Evolutionary conservation across 1,140 invertebrate species (phyloP).

Genomic region (Epicauta chinensis): DNA sequence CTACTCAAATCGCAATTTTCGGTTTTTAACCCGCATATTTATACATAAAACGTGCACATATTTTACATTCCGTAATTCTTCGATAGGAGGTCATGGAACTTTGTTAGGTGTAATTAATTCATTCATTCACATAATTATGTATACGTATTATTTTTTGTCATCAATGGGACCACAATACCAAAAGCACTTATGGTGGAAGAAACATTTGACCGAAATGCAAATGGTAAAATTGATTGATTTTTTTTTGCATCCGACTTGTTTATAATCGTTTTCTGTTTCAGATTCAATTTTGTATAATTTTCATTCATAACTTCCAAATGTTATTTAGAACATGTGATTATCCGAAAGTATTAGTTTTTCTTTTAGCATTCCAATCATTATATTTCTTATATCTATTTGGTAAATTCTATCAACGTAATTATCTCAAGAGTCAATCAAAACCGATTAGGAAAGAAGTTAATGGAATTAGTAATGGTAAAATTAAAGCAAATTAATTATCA

Average conservation of each 20-base stretch:
- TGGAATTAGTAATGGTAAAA: neutral
- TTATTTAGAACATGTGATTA: slow-evolving; percentile 59
- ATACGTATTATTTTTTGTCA: slow-evolving; percentile 75
- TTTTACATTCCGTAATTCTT: too few species aligned
- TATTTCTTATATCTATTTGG: slow-evolving; percentile 81
- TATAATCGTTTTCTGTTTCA: slow-evolving; percentile 46
- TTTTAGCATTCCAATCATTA: slow-evolving; percentile 66
- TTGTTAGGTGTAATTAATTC: slow-evolving; percentile 80
- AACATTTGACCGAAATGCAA: slow-evolving; percentile 78
- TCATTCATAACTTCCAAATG: slow-evolving; percentile 62
- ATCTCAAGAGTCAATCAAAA: slow-evolving; percentile 36
- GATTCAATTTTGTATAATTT: slow-evolving; percentile 76
- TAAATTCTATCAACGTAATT: slow-evolving; percentile 73
- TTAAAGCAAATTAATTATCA: neutral
- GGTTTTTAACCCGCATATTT: too few species aligned
- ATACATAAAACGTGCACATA: too few species aligned
- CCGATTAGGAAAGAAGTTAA: slow-evolving; percentile 1
- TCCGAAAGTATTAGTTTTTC: slow-evolving; percentile 57
- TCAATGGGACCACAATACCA: slow-evolving; percentile 75
- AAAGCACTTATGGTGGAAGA: slow-evolving; percentile 91
- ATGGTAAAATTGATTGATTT: slow-evolving; percentile 47
- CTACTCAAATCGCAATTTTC: too few species aligned
- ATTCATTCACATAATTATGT: slow-evolving; percentile 80
- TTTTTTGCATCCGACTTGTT: neutral
- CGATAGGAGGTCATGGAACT: slow-evolving; percentile 60